Evolutionary conservation across 2,888 invertebrate species (phyloP).

Genomic region (Augochlorella aurata): DNA sequence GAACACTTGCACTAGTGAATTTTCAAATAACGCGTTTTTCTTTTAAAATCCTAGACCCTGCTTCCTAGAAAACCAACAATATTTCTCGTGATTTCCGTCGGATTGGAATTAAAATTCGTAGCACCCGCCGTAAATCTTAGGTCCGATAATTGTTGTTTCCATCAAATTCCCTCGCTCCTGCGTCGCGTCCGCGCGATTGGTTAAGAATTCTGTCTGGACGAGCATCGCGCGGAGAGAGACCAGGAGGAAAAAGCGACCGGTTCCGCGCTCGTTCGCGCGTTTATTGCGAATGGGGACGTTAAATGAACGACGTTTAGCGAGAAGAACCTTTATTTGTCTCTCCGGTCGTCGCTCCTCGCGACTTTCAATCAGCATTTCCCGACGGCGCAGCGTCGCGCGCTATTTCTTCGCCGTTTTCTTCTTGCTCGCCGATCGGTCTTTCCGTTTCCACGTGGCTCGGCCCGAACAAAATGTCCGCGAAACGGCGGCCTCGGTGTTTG

Average conservation of each 20-base stretch:
- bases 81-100: too few species aligned
- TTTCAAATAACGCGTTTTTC: too few species aligned
- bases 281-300: not conserved
- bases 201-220: not conserved
- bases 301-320: conserved; percentile 6
- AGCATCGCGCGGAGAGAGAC: too few species aligned
- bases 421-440: conserved; percentile 1
- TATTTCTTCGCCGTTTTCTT: not conserved
- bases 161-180: not conserved
- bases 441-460: not conserved
- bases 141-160: not conserved
- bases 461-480: conserved; percentile 14
- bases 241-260: not conserved
- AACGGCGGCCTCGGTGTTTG: conserved; percentile 11
- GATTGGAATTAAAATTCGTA: too few species aligned
- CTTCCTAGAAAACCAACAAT: too few species aligned
- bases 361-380: conserved; percentile 9
- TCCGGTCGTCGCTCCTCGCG: not conserved
- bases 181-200: not conserved
- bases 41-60: too few species aligned
- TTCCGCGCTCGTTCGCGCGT: not conserved
- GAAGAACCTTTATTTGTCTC: conserved; percentile 8
- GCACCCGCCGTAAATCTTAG: too few species aligned
- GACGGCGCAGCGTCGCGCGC: not conserved
- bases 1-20: too few species aligned